Percentiles rank a stretch among this genome's conserved stretches.
phyloP scores from a whole-genome alignment of 2,888 invertebrate species.

The Ctena decussata region DNA sequence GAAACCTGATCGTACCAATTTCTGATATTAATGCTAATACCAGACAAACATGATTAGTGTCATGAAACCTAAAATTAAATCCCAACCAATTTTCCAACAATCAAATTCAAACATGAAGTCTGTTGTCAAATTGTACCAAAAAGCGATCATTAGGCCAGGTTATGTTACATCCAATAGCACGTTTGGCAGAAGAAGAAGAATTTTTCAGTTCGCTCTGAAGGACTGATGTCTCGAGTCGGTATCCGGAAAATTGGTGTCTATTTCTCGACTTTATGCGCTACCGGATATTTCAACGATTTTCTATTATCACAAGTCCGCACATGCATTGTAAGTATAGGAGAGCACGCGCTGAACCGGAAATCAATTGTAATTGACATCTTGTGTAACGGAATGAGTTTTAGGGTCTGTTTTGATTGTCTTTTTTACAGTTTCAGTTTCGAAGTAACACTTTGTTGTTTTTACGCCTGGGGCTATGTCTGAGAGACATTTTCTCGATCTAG shows the following conservation, averaged over 20 bases:
- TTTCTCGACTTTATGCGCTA: conserved; percentile 70
- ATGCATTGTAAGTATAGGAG: conserved; percentile 52
- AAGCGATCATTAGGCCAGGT: neutral
- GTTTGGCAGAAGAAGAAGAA: neutral
- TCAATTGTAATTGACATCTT: conserved; percentile 61
- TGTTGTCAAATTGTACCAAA: conserved; percentile 9
- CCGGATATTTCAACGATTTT: conserved; percentile 74
- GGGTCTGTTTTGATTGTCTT: conserved; percentile 1
- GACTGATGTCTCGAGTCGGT: conserved; percentile 43
- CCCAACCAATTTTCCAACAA: conserved; percentile 11
- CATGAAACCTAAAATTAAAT: conserved; percentile 41
- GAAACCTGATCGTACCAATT: conserved; percentile 56
- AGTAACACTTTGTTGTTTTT: too few relatives aligned
- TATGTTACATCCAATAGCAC: neutral
- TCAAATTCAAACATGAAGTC: conserved; percentile 8
- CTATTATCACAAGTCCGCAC: conserved; percentile 60
- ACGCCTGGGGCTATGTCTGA: too few relatives aligned
- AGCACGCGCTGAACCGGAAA: conserved; percentile 66
- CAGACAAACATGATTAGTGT: conserved; percentile 44
- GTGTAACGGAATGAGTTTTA: conserved; percentile 36
- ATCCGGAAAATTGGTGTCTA: conserved; percentile 73
- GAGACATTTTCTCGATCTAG: too few relatives aligned
- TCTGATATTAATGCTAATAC: conserved; percentile 54
- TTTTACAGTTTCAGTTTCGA: neutral
- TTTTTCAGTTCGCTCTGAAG: conserved; percentile 16